Evolutionary conservation across 2,113 vertebrate genomes (phyloP).

Genomic region (Falcunculus frontatus): DNA sequence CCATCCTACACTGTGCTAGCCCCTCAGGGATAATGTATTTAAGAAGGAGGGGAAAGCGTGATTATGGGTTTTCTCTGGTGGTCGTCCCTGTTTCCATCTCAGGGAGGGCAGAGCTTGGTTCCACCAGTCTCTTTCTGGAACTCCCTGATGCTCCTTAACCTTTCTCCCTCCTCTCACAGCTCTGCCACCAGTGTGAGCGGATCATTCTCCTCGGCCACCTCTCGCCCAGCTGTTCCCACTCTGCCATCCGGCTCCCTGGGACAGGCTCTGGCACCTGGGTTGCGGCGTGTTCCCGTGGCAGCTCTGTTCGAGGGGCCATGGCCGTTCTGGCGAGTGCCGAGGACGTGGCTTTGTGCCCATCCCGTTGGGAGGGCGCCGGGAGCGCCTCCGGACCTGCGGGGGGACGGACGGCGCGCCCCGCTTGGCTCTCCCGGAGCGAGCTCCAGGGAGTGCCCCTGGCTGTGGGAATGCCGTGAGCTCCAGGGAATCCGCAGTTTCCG

Average conservation of each 20-base stretch:
- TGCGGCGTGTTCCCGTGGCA: accelerated
- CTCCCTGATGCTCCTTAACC: not conserved
- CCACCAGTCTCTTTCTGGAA: not conserved
- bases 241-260: not conserved
- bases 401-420: no score
- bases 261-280: not conserved
- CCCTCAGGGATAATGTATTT: not conserved
- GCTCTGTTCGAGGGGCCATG: not conserved
- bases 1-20: not conserved
- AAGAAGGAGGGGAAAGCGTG: accelerated
- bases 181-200: not conserved
- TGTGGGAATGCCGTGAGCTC: not conserved
- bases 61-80: not conserved
- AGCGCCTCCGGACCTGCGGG: accelerated
- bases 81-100: not conserved
- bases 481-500: not conserved
- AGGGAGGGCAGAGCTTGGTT: not conserved
- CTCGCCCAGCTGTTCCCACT: accelerated
- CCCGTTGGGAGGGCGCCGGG: accelerated
- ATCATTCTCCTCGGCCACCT: accelerated
- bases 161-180: not conserved
- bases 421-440: not conserved
- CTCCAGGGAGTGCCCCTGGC: not conserved
- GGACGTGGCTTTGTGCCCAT: not conserved
- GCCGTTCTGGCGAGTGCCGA: not conserved